Base-by-base conservation (phyloP, 2,888 invertebrate species). In the Hyles lineata region DNA sequence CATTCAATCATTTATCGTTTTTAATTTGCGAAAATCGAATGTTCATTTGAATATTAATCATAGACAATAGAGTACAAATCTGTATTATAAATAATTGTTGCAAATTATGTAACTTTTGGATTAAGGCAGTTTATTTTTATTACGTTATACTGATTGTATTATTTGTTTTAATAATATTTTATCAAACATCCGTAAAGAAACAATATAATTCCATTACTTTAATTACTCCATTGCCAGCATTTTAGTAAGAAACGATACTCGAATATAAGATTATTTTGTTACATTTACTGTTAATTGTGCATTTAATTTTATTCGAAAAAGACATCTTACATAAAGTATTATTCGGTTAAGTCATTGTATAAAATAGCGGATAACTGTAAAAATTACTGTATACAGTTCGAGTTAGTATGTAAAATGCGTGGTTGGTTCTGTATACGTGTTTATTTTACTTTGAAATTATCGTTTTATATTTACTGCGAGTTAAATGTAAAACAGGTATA, bases 321-420 rank as follows among this genome's bases (percentile, higher is more conserved):
- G 70, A 70, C 73, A 73, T 73, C 61, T 73, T 73, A 60, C 73
- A 17, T 55, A 23, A 70, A 76, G 73, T 75, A 75, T 73, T 75
- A 71, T 72, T 72, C 52, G 70, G n/a, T 55, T 72, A 74, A 75
- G 50, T 8, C 55, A 62, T 17, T 71, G 71, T 71, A 71, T 75
- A 71, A 75, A 71, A 62, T 70, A 60, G 74, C 25, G 58, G n/a
- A 70, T 71, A 72, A 72, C 17, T 67, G 72, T 72, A 72, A 72
- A 67, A 25, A 67, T 17, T 67, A 67, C 23, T 29, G 58, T 70
- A 67, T 70, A 70, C 70, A 58, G 29, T 52, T n/a, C n/a, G 15
- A 70, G 2, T 2, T 70, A 70, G 58, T 17, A 29, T 8, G n/a
- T 58, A 32, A 58, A 17, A 70, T 58, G 9, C 29, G 29, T 70